A percentile compares a stretch with the other conserved stretches of the same genome.
Conservation (phyloP, 2,113 vertebrate species). For the Heliornis fulica region DNA sequence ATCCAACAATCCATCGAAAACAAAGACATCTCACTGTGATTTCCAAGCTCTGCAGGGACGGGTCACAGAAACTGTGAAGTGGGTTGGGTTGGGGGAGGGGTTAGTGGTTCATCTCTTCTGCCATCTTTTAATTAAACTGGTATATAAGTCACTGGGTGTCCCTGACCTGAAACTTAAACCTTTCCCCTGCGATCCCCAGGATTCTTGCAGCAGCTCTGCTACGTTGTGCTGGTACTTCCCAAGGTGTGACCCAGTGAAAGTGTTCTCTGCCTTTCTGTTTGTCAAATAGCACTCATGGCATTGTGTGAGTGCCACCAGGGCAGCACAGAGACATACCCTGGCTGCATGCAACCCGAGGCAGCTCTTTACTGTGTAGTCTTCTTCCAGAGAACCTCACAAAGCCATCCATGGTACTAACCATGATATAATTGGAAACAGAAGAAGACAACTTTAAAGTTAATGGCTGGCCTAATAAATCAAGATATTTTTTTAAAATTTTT, state of each 20-base stretch:
- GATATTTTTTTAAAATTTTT: background rate
- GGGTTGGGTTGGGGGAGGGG: background rate
- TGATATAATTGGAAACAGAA: background rate
- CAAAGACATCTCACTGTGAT: background rate
- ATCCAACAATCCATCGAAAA: constrained; percentile 33
- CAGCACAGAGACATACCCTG: background rate
- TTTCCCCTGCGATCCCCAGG: background rate
- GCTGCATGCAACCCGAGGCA: background rate
- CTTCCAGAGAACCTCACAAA: background rate
- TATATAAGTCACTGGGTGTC: background rate
- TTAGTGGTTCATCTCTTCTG: background rate
- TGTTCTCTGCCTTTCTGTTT: background rate
- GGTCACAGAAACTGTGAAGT: background rate
- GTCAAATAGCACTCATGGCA: background rate
- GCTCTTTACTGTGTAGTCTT: background rate
- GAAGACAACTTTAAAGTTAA: background rate
- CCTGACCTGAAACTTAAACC: background rate
- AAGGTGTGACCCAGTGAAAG: background rate
- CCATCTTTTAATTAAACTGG: background rate
- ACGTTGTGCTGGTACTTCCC: background rate
- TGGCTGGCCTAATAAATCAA: background rate
- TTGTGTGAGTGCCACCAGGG: background rate
- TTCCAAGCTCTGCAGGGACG: constrained; percentile 5
- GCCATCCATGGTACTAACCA: background rate
- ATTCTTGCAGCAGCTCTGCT: background rate